Percentiles rank a stretch among this genome's conserved stretches.
Evolutionary conservation across 2,113 vertebrate species (phyloP).

Genomic region (Mola mola): DNA sequence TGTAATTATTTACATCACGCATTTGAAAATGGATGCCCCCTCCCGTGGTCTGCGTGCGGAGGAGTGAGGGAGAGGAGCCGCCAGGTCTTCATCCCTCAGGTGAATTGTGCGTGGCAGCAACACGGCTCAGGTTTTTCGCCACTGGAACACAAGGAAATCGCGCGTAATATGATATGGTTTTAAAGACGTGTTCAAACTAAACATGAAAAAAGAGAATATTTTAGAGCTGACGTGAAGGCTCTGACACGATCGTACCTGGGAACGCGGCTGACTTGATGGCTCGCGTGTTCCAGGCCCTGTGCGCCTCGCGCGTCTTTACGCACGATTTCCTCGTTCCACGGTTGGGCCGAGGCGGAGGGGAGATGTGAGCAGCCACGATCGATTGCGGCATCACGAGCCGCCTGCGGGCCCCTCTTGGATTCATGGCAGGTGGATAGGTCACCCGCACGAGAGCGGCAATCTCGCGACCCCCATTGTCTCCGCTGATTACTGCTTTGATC

Average conservation of each 20-base stretch:
- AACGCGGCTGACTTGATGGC: slow-evolving; percentile 11
- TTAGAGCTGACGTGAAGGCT: background rate
- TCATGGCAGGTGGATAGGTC: slow-evolving; percentile 75
- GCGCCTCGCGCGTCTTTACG: slow-evolving; percentile 65
- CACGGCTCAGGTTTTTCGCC: slow-evolving; percentile 45
- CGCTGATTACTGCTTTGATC: slow-evolving; percentile 78
- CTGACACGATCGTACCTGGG: slow-evolving; percentile 14
- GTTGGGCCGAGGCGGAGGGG: slow-evolving; percentile 61
- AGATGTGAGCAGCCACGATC: slow-evolving; percentile 67
- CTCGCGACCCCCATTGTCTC: slow-evolving; percentile 73
- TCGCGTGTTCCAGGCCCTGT: slow-evolving; percentile 7
- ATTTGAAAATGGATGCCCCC: slow-evolving; percentile 69
- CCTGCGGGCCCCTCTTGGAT: slow-evolving; percentile 71
- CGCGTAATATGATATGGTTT: too few relatives aligned
- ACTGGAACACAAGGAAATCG: too few relatives aligned
- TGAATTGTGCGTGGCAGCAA: slow-evolving; percentile 45
- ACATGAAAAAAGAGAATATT: too few relatives aligned
- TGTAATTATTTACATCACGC: slow-evolving; percentile 74
- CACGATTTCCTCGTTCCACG: slow-evolving; percentile 71
- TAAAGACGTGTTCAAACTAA: background rate
- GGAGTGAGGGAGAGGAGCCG: slow-evolving; percentile 33
- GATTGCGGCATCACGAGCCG: slow-evolving; percentile 66
- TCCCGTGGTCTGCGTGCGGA: slow-evolving; percentile 30
- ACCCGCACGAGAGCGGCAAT: slow-evolving; percentile 71
- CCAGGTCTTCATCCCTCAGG: slow-evolving; percentile 16